A percentile compares a stretch with the other conserved stretches of the same genome.
Conservation (phyloP, 2,797 vertebrate species). For the Lophius americanus region DNA sequence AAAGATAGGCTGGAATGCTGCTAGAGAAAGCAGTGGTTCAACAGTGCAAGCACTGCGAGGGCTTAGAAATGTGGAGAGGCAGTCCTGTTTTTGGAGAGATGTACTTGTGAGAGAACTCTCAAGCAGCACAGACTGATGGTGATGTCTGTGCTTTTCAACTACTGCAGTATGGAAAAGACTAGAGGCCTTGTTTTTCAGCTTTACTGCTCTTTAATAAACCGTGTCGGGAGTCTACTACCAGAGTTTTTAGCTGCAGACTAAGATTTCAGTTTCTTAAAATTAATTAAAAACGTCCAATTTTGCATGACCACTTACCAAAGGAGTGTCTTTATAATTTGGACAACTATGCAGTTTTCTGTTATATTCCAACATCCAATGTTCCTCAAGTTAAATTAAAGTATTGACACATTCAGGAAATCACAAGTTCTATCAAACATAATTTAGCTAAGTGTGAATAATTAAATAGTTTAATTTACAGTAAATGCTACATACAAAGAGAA, state of each 20-base stretch:
- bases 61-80: slow-evolving; percentile 63
- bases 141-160: slow-evolving; percentile 70
- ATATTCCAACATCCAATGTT: slow-evolving; percentile 22
- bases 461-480: background rate
- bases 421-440: background rate
- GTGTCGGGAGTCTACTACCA: slow-evolving; percentile 66
- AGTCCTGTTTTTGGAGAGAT: slow-evolving; percentile 55
- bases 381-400: background rate
- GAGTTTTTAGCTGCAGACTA: slow-evolving; percentile 55
- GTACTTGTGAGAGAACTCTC: slow-evolving; percentile 71
- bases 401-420: background rate
- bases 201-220: slow-evolving; percentile 66
- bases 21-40: slow-evolving; percentile 67
- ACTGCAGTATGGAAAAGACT: slow-evolving; percentile 57
- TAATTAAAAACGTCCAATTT: slow-evolving; percentile 56
- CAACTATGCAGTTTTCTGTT: slow-evolving; percentile 30
- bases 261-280: slow-evolving; percentile 65
- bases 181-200: slow-evolving; percentile 60
- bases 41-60: slow-evolving; percentile 59
- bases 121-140: slow-evolving; percentile 57
- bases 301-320: slow-evolving; percentile 41
- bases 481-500: background rate
- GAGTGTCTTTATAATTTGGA: slow-evolving; percentile 31
- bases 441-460: background rate
- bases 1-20: slow-evolving; percentile 74